phyloP scores from a whole-genome alignment of 2,888 invertebrate genomes.

The Altica lythri region DNA sequence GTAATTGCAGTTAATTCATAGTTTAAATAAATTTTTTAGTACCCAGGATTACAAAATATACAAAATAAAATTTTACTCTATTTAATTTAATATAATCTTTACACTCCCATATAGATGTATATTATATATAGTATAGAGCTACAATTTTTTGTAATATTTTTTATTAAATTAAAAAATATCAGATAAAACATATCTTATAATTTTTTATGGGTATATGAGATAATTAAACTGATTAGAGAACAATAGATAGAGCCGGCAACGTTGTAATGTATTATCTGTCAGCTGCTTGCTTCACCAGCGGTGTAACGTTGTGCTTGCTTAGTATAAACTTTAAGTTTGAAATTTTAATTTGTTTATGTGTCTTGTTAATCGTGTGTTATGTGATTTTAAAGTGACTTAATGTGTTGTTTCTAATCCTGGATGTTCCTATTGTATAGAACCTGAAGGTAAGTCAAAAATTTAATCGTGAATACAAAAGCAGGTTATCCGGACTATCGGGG shows the following conservation, averaged over 20 bases:
- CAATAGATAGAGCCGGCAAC: constrained; percentile 43
- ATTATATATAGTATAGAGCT: no score
- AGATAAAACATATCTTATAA: no score
- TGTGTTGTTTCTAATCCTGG: constrained; percentile 44
- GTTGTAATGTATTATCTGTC: constrained; percentile 59
- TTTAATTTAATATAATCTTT: no score
- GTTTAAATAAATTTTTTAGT: no score
- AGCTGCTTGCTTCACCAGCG: constrained; percentile 73
- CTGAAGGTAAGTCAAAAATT: constrained; percentile 43
- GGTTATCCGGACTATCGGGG: constrained; percentile 30
- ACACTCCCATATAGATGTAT: no score
- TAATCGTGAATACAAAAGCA: constrained; percentile 18
- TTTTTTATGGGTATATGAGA: no score
- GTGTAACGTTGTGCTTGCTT: constrained; percentile 61
- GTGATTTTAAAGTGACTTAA: constrained; percentile 43
- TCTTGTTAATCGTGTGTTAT: constrained; percentile 56
- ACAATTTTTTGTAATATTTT: no score
- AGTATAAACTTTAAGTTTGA: constrained; percentile 56
- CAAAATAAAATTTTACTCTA: no score
- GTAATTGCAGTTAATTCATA: no score
- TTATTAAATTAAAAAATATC: no score
- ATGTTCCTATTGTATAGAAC: constrained; percentile 38
- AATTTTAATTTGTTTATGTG: constrained; percentile 58
- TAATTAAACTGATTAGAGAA: no score
- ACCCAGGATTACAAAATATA: no score